These are phyloP conservation scores for Suricata suricatta DNA, from an alignment of 2,113 vertebrate species.

Conservation along the genomic window DNA sequence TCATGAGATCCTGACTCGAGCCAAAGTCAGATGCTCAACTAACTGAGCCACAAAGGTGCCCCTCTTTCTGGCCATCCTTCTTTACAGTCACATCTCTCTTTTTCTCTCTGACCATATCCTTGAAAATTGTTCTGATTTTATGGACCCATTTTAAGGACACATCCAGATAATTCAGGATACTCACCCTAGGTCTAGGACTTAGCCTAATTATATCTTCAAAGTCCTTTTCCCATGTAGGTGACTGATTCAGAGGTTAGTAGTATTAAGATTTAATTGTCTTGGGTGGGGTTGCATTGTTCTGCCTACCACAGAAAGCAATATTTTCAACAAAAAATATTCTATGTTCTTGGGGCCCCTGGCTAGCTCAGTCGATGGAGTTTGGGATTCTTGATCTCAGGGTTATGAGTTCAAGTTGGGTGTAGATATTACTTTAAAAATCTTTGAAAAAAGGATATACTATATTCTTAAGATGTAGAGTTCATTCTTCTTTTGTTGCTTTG, in stretches of 20 bases:
- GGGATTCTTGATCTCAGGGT: neutral
- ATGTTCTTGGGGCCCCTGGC: neutral
- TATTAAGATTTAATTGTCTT: neutral
- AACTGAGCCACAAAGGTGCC: no score
- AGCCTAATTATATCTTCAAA: neutral
- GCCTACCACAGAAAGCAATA: neutral
- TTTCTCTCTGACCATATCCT: neutral
- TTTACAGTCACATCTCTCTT: neutral
- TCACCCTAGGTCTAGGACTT: neutral
- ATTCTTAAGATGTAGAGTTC: neutral
- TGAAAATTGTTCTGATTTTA: neutral
- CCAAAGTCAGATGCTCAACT: no score
- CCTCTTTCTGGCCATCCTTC: neutral
- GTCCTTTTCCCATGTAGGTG: neutral
- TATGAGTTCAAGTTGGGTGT: neutral
- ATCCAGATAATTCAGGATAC: neutral
- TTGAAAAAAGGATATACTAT: neutral
- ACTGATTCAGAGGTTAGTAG: neutral
- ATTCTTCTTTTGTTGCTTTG: neutral
- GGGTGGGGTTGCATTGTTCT: neutral
- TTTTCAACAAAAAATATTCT: neutral
- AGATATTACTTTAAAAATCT: neutral
- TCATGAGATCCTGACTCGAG: no score
- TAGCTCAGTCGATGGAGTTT: neutral
- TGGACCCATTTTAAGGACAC: neutral